Conservation (phyloP, 1,140 invertebrate species). For the Drosophila pseudoobscura region DNA sequence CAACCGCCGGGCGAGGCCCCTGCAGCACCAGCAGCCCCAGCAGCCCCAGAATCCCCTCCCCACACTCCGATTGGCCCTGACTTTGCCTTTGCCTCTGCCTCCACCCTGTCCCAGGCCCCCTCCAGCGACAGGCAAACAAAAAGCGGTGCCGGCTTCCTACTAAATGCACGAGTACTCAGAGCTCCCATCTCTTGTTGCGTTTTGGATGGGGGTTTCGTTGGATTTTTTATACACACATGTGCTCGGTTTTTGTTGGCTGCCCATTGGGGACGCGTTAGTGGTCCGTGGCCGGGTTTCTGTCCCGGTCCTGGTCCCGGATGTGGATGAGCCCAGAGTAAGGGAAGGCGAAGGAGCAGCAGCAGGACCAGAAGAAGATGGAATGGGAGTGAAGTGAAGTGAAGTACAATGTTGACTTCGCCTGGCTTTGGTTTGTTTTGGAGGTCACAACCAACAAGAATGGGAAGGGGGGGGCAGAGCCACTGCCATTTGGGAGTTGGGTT, state of each 20-base stretch:
- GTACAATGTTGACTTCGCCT: slow-evolving; percentile 69
- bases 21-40: background rate
- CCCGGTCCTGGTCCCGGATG: slow-evolving; percentile 28
- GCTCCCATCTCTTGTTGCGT: slow-evolving; percentile 32
- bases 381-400: slow-evolving; percentile 57
- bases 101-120: slow-evolving; percentile 8
- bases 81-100: too few relatives aligned
- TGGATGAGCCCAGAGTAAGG: slow-evolving; percentile 11
- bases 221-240: slow-evolving; percentile 66
- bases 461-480: slow-evolving; percentile 8
- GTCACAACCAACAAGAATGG: slow-evolving; percentile 43
- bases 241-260: slow-evolving; percentile 74
- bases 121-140: slow-evolving; percentile 60
- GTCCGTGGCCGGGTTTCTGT: slow-evolving; percentile 56
- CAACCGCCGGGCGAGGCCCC: slow-evolving; percentile 69
- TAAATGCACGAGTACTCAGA: slow-evolving; percentile 76
- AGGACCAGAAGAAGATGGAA: slow-evolving; percentile 21
- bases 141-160: slow-evolving; percentile 57
- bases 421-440: slow-evolving; percentile 75
- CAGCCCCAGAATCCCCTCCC: background rate
- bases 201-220: background rate
- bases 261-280: slow-evolving; percentile 80
- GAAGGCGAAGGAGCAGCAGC: slow-evolving; percentile 1
- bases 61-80: background rate
- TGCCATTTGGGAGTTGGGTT: slow-evolving; percentile 80